These are phyloP conservation scores for Babylonia areolata DNA, from an alignment of 1,140 invertebrate species.

Conservation along the genomic window DNA sequence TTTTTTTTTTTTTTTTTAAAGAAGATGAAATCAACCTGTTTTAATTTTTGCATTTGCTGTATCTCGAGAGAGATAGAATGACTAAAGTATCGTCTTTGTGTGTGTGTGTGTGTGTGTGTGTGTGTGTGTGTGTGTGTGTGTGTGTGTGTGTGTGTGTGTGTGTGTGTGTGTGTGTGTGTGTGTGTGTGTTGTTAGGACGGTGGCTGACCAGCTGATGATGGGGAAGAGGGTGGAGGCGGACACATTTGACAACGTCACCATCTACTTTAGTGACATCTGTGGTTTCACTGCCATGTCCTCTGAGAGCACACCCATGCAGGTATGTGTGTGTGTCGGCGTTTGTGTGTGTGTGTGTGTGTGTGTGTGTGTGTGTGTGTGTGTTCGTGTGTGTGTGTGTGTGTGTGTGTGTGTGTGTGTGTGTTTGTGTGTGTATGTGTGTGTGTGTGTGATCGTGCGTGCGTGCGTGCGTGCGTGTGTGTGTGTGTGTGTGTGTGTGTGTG, in stretches of 20 bases:
- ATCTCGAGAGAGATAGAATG: no score
- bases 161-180: not conserved
- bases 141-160: slow-evolving; percentile 10
- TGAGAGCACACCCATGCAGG: slow-evolving; percentile 59
- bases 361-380: no score
- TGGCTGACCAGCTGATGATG: slow-evolving; percentile 82
- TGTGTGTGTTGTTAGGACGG: slow-evolving; percentile 79
- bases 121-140: slow-evolving; percentile 14
- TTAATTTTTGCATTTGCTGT: no score
- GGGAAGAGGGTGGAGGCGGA: slow-evolving; percentile 92
- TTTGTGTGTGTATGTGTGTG: no score
- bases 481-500: no score
- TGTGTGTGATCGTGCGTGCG: no score
- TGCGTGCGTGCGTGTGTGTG: no score
- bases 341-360: no score
- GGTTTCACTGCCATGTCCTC: slow-evolving; percentile 81
- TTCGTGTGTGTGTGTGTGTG: no score
- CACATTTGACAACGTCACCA: slow-evolving; percentile 90
- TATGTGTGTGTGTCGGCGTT: slow-evolving; percentile 8
- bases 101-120: slow-evolving; percentile 17
- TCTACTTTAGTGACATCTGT: slow-evolving; percentile 95
- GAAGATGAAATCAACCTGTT: no score
- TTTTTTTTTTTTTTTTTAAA: no score
- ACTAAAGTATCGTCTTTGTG: not conserved
- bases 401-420: no score